A percentile compares a stretch with the other conserved stretches of the same genome.
Conservation (phyloP, 2,113 vertebrate genomes). For the Oxyura jamaicensis region DNA sequence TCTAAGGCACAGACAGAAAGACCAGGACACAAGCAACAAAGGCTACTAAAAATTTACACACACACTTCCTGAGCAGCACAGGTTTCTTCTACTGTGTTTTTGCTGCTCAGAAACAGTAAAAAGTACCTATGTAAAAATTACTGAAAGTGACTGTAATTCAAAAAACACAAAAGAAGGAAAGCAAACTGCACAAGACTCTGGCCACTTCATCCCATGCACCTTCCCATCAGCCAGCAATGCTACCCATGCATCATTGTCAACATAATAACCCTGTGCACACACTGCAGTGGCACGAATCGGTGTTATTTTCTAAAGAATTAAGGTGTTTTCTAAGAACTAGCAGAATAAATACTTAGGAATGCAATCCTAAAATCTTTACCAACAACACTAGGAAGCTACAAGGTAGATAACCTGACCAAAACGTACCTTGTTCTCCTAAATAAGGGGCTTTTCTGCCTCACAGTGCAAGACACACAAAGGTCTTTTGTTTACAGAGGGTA, state of each 20-base stretch:
- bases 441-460: not conserved
- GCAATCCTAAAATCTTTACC: not conserved
- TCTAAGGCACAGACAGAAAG: not conserved
- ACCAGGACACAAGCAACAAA: not conserved
- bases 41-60: accelerated
- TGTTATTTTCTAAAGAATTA: not conserved
- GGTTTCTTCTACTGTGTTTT: not conserved
- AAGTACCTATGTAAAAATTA: not conserved
- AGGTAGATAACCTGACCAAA: not conserved
- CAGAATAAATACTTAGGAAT: not conserved
- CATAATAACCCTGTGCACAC: not conserved
- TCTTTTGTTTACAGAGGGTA: not conserved
- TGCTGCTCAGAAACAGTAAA: not conserved
- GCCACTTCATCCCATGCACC: no score
- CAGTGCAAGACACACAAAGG: not conserved
- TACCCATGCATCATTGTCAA: not conserved
- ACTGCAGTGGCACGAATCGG: not conserved
- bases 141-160: not conserved
- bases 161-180: not conserved
- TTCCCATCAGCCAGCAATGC: not conserved
- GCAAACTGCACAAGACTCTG: not conserved
- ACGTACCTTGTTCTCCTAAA: not conserved
- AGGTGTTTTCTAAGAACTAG: not conserved
- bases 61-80: not conserved
- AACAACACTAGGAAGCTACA: not conserved